Conservation (phyloP, 1,140 invertebrate genomes). For the Spodoptera frugiperda region DNA sequence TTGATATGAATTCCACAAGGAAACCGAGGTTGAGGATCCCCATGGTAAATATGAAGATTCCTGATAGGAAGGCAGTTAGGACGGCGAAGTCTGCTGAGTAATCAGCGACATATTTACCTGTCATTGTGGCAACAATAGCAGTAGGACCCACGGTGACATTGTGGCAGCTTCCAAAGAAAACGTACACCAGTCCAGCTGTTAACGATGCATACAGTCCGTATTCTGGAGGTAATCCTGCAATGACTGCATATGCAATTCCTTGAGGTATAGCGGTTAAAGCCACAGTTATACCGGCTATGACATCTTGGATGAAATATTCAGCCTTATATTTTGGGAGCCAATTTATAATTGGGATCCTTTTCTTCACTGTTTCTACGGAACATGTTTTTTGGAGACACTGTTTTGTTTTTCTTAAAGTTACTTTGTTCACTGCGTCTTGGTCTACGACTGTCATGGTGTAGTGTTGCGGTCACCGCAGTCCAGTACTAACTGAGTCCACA, state of each 20-base stretch:
- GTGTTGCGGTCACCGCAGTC: constrained; percentile 3
- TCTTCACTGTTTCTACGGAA: constrained; percentile 77
- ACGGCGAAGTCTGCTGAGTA: constrained; percentile 91
- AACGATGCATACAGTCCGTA: constrained; percentile 95
- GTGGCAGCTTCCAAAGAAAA: constrained; percentile 94
- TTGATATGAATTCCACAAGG: constrained; percentile 96
- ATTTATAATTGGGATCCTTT: constrained; percentile 87
- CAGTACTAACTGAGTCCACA: background rate
- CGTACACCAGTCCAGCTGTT: constrained; percentile 94
- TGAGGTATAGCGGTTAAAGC: constrained; percentile 94
- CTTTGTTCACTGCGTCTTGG: background rate
- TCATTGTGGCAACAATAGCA: constrained; percentile 92
- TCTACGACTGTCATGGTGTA: constrained; percentile 19
- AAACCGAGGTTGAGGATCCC: constrained; percentile 95
- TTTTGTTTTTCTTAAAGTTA: constrained; percentile 46
- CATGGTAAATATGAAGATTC: constrained; percentile 91
- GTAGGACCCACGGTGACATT: constrained; percentile 95
- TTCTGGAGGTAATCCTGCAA: constrained; percentile 89
- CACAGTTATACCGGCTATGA: constrained; percentile 92
- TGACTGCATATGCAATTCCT: constrained; percentile 93
- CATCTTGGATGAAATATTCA: constrained; percentile 88
- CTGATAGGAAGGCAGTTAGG: constrained; percentile 92
- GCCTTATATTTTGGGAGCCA: constrained; percentile 89
- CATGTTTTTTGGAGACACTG: constrained; percentile 68
- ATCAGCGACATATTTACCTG: constrained; percentile 88